These are phyloP conservation scores for western clawed frog (Xenopus tropicalis) DNA, from an alignment of 2,113 vertebrate species.

Conservation along the genomic window DNA sequence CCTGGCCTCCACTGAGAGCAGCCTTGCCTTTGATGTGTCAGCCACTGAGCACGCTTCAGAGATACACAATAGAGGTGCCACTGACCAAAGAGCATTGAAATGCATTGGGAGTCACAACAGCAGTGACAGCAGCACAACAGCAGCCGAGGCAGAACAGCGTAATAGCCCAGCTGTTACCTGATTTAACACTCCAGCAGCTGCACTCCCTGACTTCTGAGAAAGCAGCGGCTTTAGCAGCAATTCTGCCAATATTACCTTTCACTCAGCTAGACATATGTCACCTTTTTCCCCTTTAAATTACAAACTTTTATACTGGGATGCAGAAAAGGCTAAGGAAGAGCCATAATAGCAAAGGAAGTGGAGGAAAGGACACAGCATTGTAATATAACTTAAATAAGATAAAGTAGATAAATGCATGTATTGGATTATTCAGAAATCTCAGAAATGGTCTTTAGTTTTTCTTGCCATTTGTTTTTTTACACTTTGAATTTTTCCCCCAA, in stretches of 20 bases:
- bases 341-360: not conserved
- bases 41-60: constrained; percentile 59
- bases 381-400: not conserved
- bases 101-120: constrained; percentile 55
- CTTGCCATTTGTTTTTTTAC: no score
- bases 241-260: constrained; percentile 63
- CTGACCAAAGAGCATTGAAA: constrained; percentile 60
- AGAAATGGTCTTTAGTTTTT: no score
- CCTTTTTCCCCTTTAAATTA: constrained; percentile 34
- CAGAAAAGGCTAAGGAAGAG: not conserved
- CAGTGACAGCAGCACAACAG: constrained; percentile 56
- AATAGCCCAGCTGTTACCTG: constrained; percentile 59
- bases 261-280: constrained; percentile 64
- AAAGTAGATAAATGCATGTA: no score
- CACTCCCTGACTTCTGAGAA: constrained; percentile 55
- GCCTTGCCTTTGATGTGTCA: constrained; percentile 53
- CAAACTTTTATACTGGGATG: constrained; percentile 41
- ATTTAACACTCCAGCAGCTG: constrained; percentile 66
- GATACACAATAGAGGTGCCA: constrained; percentile 63
- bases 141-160: constrained; percentile 44
- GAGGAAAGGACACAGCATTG: not conserved
- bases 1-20: constrained; percentile 58
- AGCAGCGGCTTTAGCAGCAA: constrained; percentile 23
- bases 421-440: no score
- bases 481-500: no score